Evolutionary conservation across 2,113 vertebrate genomes (phyloP).

Genomic region (Okapia johnstoni): DNA sequence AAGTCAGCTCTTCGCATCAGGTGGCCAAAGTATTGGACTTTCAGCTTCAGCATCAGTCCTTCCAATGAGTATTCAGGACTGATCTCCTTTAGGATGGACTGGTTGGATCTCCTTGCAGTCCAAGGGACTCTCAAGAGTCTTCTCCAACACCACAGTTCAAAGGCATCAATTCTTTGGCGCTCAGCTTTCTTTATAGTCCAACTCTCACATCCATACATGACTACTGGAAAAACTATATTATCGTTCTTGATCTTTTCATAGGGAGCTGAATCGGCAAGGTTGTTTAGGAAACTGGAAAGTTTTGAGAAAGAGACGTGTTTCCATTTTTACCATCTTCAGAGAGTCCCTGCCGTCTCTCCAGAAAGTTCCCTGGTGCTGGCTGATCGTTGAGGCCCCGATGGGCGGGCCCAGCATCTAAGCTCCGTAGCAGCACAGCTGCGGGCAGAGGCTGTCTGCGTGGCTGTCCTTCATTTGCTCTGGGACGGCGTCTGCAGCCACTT

Average conservation of each 20-base stretch:
- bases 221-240: background rate
- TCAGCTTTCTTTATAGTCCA: background rate
- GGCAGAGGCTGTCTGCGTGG: accelerated
- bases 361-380: background rate
- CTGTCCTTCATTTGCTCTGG: accelerated
- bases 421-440: background rate
- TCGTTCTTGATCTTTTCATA: background rate
- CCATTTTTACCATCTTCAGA: background rate
- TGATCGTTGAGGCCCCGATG: background rate
- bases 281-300: background rate
- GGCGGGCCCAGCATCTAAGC: background rate
- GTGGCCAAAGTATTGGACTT: background rate
- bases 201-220: background rate
- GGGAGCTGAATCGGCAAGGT: background rate
- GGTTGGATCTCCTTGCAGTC: background rate
- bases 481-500: background rate
- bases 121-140: background rate
- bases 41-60: background rate
- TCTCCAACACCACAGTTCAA: background rate
- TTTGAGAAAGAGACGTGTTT: background rate
- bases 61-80: background rate
- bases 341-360: background rate
- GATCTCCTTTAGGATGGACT: background rate
- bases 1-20: background rate
- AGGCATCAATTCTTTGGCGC: accelerated